A percentile compares a stretch with the other conserved stretches of the same genome.
Conservation (phyloP, 2,888 invertebrate genomes). For the Sympetrum striolatum region DNA sequence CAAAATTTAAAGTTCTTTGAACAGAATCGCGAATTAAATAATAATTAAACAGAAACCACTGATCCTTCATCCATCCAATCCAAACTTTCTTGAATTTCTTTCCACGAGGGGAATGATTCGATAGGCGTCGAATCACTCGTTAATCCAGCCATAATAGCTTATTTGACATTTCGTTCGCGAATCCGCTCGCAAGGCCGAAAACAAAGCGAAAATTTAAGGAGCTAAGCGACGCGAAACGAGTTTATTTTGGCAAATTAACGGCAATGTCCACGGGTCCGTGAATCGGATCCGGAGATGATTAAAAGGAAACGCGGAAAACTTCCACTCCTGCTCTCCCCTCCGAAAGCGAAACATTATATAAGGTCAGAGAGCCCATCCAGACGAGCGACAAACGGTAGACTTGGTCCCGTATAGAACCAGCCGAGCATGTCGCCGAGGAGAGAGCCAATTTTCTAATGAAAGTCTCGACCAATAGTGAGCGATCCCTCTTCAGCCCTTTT, state of each 20-base stretch:
- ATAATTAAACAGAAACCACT: too few relatives aligned
- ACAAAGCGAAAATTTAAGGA: too few relatives aligned
- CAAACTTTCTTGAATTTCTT: too few relatives aligned
- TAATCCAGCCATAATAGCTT: too few relatives aligned
- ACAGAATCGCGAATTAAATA: too few relatives aligned
- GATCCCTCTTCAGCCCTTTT: background rate
- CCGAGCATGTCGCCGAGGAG: background rate
- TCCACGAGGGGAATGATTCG: too few relatives aligned
- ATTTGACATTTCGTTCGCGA: too few relatives aligned
- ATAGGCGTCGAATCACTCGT: too few relatives aligned
- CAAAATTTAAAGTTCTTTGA: too few relatives aligned
- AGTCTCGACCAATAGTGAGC: constrained; percentile 35
- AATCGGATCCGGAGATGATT: background rate
- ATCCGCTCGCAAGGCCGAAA: too few relatives aligned
- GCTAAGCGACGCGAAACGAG: too few relatives aligned
- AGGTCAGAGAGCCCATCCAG: constrained; percentile 16
- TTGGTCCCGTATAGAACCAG: constrained; percentile 8
- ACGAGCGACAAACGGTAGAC: background rate
- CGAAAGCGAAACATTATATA: constrained; percentile 3
- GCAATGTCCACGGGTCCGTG: background rate
- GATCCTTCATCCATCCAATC: too few relatives aligned
- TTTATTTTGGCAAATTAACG: background rate
- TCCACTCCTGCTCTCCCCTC: background rate
- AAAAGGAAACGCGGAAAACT: background rate
- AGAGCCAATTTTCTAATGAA: constrained; percentile 27